Conservation (phyloP, 2,888 invertebrate genomes). For the Epirrhoe tristata region DNA sequence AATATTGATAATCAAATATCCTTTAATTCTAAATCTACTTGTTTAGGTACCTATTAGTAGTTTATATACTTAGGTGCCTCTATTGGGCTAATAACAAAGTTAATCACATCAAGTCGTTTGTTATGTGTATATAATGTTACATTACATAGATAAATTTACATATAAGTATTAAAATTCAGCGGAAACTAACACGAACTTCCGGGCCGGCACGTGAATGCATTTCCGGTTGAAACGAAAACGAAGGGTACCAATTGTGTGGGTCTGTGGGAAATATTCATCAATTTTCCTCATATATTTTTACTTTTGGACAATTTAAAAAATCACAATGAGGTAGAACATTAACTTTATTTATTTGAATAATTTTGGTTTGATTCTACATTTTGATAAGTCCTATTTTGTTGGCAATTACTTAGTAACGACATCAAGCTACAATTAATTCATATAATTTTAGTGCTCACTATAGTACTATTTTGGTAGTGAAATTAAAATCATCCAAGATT, state of each 20-base stretch:
- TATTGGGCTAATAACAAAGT: background rate
- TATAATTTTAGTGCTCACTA: too few relatives aligned
- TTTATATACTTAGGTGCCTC: too few relatives aligned
- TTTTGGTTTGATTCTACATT: background rate
- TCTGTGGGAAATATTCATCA: conserved; percentile 73
- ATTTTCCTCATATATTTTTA: conserved; percentile 48
- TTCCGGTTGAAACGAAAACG: conserved; percentile 43
- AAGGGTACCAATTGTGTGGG: conserved; percentile 35
- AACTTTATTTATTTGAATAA: too few relatives aligned
- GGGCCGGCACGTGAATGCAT: conserved; percentile 46
- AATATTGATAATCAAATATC: too few relatives aligned
- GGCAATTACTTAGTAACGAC: background rate
- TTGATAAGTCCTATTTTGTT: background rate
- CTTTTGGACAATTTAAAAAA: background rate
- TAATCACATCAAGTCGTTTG: background rate
- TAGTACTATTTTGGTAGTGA: background rate
- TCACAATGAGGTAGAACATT: too few relatives aligned
- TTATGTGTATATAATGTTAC: background rate
- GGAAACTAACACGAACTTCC: conserved; percentile 44
- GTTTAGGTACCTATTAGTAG: too few relatives aligned
- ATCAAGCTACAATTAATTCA: too few relatives aligned
- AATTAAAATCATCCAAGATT: background rate
- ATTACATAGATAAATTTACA: conserved; percentile 4
- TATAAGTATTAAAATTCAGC: conserved; percentile 33
- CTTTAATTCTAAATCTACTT: too few relatives aligned